These are phyloP conservation scores for Crotalus tigris DNA, from an alignment of 2,113 vertebrate species.

Conservation along the genomic window DNA sequence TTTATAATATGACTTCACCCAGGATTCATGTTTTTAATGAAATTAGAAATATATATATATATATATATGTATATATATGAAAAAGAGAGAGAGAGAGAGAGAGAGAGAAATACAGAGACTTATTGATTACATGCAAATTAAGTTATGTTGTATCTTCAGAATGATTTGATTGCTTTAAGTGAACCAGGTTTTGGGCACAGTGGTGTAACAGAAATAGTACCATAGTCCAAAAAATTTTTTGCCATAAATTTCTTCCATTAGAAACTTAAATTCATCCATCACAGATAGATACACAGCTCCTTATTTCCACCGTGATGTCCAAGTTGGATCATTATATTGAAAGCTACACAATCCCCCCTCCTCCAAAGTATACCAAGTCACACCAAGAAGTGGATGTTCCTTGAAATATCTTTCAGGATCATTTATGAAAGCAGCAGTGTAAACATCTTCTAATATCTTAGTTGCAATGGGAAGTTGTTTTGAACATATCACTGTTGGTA, in stretches of 20 bases:
- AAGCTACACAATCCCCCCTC: neutral
- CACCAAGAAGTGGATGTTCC: neutral
- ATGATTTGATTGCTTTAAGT: neutral
- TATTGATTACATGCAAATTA: neutral
- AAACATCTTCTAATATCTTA: neutral
- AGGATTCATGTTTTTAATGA: too few species aligned
- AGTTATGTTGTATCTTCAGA: neutral
- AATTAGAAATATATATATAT: too few species aligned
- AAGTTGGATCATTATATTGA: neutral
- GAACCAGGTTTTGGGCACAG: neutral
- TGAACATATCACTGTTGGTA: neutral
- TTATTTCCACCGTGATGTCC: neutral
- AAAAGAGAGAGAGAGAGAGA: too few species aligned
- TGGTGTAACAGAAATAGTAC: neutral
- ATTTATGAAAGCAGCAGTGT: neutral
- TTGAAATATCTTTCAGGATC: neutral
- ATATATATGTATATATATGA: too few species aligned
- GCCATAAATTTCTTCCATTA: neutral
- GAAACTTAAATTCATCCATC: neutral
- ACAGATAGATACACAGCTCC: neutral
- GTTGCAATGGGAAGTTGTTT: neutral
- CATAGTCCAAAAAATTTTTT: neutral
- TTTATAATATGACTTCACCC: too few species aligned
- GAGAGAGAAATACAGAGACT: neutral
- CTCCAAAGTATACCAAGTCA: neutral